phyloP scores from a whole-genome alignment of 2,888 invertebrate genomes.

The Meiosimyza decipiens region DNA sequence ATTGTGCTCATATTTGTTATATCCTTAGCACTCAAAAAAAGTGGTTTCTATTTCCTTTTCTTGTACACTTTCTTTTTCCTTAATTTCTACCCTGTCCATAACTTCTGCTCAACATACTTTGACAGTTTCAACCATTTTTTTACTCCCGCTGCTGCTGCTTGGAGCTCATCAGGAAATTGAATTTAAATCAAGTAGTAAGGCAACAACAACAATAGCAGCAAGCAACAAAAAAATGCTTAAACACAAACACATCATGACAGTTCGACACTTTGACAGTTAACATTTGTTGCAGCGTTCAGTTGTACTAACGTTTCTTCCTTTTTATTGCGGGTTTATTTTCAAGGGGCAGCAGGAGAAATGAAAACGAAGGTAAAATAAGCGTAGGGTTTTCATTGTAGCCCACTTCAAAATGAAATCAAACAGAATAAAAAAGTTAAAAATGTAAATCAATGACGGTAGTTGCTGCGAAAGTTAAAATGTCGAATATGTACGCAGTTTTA shows the following conservation, averaged over 20 bases:
- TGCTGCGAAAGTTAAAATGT: no score
- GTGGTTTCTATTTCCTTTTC: background rate
- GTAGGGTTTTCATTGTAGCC: no score
- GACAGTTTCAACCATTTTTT: constrained; percentile 21
- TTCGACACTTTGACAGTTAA: constrained; percentile 34
- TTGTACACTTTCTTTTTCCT: background rate
- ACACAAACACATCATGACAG: constrained; percentile 27
- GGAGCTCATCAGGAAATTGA: constrained; percentile 26
- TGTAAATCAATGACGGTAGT: no score
- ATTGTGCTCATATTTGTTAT: background rate
- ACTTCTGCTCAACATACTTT: background rate
- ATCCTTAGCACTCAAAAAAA: background rate
- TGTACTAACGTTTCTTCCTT: background rate
- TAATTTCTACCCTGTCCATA: background rate
- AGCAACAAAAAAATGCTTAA: background rate
- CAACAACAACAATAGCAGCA: background rate
- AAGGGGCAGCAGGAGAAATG: background rate
- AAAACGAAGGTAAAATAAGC: no score
- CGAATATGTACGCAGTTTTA: no score
- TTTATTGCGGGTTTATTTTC: background rate
- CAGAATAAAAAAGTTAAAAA: no score
- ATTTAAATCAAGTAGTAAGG: constrained; percentile 17
- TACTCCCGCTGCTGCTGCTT: background rate
- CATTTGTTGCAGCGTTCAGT: constrained; percentile 19
- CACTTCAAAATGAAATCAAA: no score